Evolutionary conservation across 2,113 vertebrate genomes (phyloP).

Genomic region (Corythornis cristatus): DNA sequence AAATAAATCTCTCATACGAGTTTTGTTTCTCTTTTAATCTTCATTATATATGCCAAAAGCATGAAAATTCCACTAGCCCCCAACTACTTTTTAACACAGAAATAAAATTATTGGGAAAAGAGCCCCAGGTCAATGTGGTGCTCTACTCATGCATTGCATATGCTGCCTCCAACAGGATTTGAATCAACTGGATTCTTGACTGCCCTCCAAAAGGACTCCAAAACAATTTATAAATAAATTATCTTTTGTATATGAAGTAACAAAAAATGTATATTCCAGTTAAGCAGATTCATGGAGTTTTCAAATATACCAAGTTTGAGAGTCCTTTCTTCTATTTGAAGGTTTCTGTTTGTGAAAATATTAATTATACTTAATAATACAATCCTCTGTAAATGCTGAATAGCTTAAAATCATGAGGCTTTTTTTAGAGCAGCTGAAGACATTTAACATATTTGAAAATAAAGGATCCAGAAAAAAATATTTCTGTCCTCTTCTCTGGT

Average conservation of each 20-base stretch:
- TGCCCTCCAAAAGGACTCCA: neutral
- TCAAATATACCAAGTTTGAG: neutral
- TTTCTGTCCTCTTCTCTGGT: too few species aligned
- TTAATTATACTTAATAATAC: neutral
- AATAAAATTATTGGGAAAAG: neutral
- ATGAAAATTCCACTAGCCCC: neutral
- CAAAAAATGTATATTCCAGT: neutral
- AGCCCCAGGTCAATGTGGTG: neutral
- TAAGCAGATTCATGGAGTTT: neutral
- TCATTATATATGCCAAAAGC: neutral
- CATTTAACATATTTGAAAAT: too few species aligned
- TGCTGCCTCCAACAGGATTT: neutral
- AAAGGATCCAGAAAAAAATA: too few species aligned
- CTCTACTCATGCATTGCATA: fast-evolving
- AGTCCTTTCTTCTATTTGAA: neutral
- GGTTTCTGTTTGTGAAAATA: neutral
- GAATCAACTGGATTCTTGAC: neutral
- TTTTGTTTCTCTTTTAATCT: neutral
- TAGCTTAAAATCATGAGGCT: too few species aligned
- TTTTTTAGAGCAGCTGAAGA: too few species aligned
- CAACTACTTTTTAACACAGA: neutral
- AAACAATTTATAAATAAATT: neutral
- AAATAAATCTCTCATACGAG: neutral
- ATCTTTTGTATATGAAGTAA: neutral
- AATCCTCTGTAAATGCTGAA: neutral